Conservation (phyloP, 1,140 invertebrate species). For the Anastrepha obliqua region DNA sequence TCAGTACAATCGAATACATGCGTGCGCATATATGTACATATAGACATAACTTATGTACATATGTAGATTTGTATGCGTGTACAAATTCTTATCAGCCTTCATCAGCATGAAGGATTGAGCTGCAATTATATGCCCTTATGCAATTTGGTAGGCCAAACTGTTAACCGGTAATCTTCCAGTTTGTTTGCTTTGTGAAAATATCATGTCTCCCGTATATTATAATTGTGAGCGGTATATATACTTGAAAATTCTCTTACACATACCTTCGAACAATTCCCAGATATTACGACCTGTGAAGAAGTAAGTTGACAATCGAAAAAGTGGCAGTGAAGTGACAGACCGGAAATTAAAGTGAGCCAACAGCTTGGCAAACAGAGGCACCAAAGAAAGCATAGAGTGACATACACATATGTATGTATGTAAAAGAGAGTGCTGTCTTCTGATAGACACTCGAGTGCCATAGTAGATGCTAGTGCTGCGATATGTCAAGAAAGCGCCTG, state of each 20-base stretch:
- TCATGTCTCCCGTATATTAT: neutral
- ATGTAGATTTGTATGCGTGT: too few relatives aligned
- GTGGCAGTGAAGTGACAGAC: neutral
- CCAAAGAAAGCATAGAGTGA: too few relatives aligned
- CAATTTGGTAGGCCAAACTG: conserved; percentile 2
- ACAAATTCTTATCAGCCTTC: too few relatives aligned
- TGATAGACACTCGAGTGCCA: too few relatives aligned
- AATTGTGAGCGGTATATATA: neutral
- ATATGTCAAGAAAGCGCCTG: too few relatives aligned
- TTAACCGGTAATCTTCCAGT: neutral
- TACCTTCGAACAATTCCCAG: too few relatives aligned
- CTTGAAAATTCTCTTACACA: too few relatives aligned
- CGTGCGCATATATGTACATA: neutral
- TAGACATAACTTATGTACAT: neutral
- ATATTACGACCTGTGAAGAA: neutral
- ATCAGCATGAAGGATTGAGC: neutral
- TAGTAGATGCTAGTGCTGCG: too few relatives aligned
- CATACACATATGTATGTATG: too few relatives aligned
- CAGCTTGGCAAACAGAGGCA: neutral
- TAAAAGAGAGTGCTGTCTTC: too few relatives aligned
- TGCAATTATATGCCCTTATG: neutral
- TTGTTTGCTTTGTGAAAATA: conserved; percentile 8
- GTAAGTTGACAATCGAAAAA: neutral
- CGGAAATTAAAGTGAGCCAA: conserved; percentile 27
- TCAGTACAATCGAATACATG: neutral